Evolutionary conservation across 2,888 invertebrate genomes (phyloP).

Genomic region (Apamea crenata): DNA sequence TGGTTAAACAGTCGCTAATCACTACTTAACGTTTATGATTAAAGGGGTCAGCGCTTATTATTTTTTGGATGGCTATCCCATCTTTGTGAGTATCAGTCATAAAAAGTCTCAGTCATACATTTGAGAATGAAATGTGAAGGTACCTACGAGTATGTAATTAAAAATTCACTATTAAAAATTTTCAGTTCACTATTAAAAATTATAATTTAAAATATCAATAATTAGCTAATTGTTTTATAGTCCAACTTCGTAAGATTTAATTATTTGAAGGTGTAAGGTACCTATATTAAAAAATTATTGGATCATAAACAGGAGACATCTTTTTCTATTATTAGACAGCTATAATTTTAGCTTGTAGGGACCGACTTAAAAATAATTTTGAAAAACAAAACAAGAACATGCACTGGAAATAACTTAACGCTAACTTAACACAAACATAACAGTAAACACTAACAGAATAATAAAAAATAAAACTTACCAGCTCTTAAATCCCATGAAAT

Average conservation of each 20-base stretch:
- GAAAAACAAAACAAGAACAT: background rate
- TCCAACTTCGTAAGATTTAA: background rate
- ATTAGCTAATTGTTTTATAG: background rate
- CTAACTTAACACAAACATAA: constrained; percentile 37
- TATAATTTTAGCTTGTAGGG: background rate
- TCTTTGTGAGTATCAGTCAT: background rate
- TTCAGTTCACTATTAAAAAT: background rate
- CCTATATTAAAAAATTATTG: background rate
- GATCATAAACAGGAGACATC: background rate
- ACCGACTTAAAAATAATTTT: background rate
- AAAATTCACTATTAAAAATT: background rate
- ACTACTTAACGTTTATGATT: background rate
- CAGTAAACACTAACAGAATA: background rate
- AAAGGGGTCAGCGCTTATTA: background rate
- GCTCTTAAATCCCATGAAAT: constrained; percentile 85
- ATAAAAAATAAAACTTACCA: constrained; percentile 78
- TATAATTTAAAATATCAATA: background rate
- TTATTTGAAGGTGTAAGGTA: background rate
- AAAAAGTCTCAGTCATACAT: constrained; percentile 21
- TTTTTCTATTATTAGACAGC: background rate
- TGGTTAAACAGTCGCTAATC: background rate
- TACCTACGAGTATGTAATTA: background rate
- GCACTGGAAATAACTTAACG: constrained; percentile 8
- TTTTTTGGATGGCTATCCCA: background rate
- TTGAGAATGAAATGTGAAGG: background rate